These are phyloP conservation scores for Rhyacophila evoluta DNA, from an alignment of 2,888 invertebrate genomes.

Conservation along the genomic window DNA sequence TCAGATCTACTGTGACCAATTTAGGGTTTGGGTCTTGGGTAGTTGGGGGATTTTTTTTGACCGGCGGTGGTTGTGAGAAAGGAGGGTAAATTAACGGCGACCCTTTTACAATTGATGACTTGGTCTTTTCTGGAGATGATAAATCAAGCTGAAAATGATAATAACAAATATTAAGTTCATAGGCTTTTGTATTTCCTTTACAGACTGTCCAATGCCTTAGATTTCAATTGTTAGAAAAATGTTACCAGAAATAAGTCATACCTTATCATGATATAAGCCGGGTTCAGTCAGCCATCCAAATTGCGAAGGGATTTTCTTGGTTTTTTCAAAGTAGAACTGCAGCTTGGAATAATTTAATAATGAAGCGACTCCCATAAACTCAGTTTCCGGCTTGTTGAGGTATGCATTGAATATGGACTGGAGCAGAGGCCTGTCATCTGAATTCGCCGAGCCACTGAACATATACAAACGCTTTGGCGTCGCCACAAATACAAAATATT, in stretches of 20 bases:
- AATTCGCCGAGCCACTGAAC: conserved; percentile 82
- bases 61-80: conserved; percentile 43
- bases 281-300: conserved; percentile 92
- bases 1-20: too few relatives aligned
- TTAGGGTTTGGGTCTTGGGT: too few relatives aligned
- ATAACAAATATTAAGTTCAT: too few relatives aligned
- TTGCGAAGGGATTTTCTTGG: conserved; percentile 76
- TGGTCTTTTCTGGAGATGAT: too few relatives aligned
- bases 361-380: conserved; percentile 80
- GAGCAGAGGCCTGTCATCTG: conserved; percentile 84
- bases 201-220: too few relatives aligned
- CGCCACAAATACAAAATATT: conserved; percentile 86
- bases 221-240: too few relatives aligned
- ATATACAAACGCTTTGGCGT: conserved; percentile 89
- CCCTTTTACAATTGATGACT: conserved; percentile 66
- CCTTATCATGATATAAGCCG: conserved; percentile 85
- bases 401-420: conserved; percentile 84
- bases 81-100: conserved; percentile 64
- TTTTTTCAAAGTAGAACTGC: conserved; percentile 79
- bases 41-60: conserved; percentile 52
- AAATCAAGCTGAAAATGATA: too few relatives aligned
- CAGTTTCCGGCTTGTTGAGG: conserved; percentile 77
- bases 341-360: conserved; percentile 82
- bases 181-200: too few relatives aligned
- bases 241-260: too few relatives aligned